Conservation (phyloP, 2,888 invertebrate species). For the Nysson spinosus region DNA sequence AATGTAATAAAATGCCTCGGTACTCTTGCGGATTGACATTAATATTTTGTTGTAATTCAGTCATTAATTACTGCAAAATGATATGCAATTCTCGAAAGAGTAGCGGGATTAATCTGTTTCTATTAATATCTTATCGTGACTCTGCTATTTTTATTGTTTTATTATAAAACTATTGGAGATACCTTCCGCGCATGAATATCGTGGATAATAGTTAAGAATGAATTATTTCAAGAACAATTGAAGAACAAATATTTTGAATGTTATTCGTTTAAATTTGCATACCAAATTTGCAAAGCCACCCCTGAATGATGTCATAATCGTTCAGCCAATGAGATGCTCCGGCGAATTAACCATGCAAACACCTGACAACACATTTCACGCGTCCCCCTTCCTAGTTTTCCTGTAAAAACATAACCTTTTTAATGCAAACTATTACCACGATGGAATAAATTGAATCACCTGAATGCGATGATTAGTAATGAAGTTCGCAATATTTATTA, state of each 20-base stretch:
- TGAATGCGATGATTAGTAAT: not conserved
- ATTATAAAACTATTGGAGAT: no score
- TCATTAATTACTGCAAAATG: no score
- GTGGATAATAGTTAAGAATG: no score
- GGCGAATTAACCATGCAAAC: conserved; percentile 61
- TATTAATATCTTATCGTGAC: no score
- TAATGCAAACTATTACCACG: not conserved
- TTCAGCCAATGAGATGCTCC: conserved; percentile 52
- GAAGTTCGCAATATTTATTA: not conserved
- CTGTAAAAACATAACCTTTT: conserved; percentile 15
- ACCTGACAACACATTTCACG: conserved; percentile 47
- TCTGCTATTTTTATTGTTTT: no score
- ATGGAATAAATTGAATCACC: not conserved
- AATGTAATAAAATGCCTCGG: no score
- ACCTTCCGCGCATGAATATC: no score
- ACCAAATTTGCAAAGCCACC: conserved; percentile 35
- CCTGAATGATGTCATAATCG: conserved; percentile 63
- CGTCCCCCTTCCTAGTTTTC: not conserved
- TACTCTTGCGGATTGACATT: no score
- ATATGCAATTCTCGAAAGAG: no score
- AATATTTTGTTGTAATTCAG: no score
- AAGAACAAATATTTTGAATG: not conserved
- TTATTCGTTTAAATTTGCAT: conserved; percentile 1
- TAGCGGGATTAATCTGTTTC: no score
- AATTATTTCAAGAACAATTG: no score